Evolutionary conservation across 2,797 vertebrate species (phyloP).

Genomic region (Garrulus glandarius): DNA sequence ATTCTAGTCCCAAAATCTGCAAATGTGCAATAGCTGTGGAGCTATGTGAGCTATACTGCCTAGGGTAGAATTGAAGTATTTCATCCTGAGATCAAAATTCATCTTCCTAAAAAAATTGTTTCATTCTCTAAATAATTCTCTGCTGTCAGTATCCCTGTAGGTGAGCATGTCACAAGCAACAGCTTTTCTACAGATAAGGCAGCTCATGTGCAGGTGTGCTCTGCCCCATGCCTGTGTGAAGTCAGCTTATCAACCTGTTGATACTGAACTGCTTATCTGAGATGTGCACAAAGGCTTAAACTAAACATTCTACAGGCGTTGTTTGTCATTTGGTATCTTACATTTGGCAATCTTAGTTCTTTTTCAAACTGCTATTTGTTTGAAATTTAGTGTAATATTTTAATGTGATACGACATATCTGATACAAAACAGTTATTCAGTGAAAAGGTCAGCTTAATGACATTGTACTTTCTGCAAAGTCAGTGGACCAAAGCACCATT

Average conservation of each 20-base stretch:
- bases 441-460: background rate
- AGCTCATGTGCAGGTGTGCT: background rate
- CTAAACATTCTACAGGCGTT: background rate
- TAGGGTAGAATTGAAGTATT: background rate
- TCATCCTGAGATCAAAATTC: background rate
- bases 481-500: background rate
- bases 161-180: background rate
- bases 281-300: background rate
- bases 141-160: background rate
- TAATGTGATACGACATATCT: background rate
- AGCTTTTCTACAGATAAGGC: background rate
- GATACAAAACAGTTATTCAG: background rate
- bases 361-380: background rate
- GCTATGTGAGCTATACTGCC: background rate
- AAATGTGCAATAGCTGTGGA: background rate
- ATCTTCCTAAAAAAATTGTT: background rate
- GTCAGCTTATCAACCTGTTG: background rate
- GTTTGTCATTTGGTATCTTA: background rate
- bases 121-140: background rate
- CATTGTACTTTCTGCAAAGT: background rate
- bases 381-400: background rate
- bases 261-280: background rate
- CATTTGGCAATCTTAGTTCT: background rate
- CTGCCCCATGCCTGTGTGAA: background rate
- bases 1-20: background rate